Evolutionary conservation across 2,113 vertebrate genomes (phyloP), one percentile per base, ranked within the genome.

Genomic region (Calyptommatus sinebrachiatus): DNA sequence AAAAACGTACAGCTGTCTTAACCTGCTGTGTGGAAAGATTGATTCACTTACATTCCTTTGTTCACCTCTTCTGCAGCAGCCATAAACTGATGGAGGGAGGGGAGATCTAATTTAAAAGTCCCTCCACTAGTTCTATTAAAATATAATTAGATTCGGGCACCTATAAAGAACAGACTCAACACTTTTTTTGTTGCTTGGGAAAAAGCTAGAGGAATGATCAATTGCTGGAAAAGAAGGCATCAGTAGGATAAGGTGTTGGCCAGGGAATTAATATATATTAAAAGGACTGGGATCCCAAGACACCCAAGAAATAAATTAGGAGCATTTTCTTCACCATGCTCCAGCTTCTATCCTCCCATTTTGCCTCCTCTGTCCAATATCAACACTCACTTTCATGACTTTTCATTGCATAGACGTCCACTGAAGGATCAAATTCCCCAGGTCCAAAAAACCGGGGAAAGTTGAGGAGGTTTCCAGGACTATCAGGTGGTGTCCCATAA

Each of bases 381-480:
- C 29, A 41, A 0, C 11, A 91, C 97, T 96, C 90, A 99, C 97
- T 94, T 63, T 98, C 97, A 5, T 97, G 95, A 94, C 97, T 98
- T 90, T 97, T 99, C 95, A 98, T 97, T 92, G 97, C 97, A 18
- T 99, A 99, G 90, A 99, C 97, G 0, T 99, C 97, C 4, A 99
- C 97, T 0, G 97, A 95, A 31, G 97, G 95, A 85, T 98, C 97
- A 0, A 99, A 98, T 80, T 99, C 97, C 0, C 97, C 97, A 0
- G 97, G 97, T 61, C 97, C 95, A 0, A 98, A 99, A 94, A 98
- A 98, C 0, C 96, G 96, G 0, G 96, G 96, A n/a, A 95, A 97
- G 94, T 94, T 97, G 83, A 99, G 95, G 26, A 97, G 96, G 84
- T 98, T 98, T 1, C 97, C 97, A 0, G 97, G 97, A 89, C 97